Percentiles rank a stretch among this genome's conserved stretches.
Evolutionary conservation across 2,797 vertebrate species (phyloP).

Genomic region (Amazonetta brasiliensis): DNA sequence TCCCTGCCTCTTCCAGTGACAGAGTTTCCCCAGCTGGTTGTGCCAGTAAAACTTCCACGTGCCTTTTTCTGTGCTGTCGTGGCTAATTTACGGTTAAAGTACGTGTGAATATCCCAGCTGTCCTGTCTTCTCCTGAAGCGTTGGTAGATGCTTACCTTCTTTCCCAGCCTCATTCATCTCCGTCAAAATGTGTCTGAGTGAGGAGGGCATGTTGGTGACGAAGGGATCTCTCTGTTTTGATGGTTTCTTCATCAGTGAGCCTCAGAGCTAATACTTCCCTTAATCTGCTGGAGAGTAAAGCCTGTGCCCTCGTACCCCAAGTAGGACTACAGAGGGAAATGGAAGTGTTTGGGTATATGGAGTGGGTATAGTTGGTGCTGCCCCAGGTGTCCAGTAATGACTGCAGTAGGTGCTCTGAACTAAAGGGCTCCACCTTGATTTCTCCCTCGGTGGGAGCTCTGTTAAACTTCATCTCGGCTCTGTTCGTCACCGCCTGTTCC

Average conservation of each 20-base stretch:
- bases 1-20: rapidly evolving
- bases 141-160: background rate
- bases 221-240: background rate
- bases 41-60: background rate
- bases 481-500: background rate
- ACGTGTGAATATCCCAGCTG: background rate
- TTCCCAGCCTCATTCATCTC: background rate
- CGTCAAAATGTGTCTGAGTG: background rate
- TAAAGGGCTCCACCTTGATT: background rate
- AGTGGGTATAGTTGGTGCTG: background rate
- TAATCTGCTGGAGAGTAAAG: background rate
- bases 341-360: background rate
- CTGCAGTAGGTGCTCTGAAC: background rate
- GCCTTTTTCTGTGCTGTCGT: background rate
- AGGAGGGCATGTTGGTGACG: background rate
- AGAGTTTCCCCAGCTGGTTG: background rate
- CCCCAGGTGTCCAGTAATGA: background rate
- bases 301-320: background rate
- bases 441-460: background rate
- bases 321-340: background rate
- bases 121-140: background rate
- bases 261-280: background rate
- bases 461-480: background rate
- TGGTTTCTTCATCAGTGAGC: background rate
- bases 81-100: background rate